Evolutionary conservation across 1,140 invertebrate genomes (phyloP).

Genomic region (Cataglyphis hispanica): DNA sequence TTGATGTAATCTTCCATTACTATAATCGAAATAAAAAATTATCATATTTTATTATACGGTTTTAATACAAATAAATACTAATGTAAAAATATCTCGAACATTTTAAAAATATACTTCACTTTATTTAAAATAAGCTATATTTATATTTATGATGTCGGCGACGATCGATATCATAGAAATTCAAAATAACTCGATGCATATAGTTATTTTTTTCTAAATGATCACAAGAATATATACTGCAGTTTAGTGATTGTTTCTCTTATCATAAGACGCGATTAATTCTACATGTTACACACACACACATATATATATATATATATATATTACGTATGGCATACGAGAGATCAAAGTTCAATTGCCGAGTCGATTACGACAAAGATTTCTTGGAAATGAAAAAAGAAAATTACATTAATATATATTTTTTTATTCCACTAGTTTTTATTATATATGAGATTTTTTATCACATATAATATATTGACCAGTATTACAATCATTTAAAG

Average conservation of each 20-base stretch:
- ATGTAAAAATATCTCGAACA: background rate
- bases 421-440: background rate
- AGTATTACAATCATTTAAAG: slow-evolving; percentile 39
- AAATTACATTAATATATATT: background rate
- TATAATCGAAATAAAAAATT: background rate
- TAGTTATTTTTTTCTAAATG: background rate
- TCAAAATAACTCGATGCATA: slow-evolving; percentile 1
- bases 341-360: slow-evolving; percentile 1
- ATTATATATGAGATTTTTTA: slow-evolving; percentile 13
- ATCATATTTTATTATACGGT: too few relatives aligned
- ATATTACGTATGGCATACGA: background rate
- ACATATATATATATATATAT: too few relatives aligned
- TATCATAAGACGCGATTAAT: background rate
- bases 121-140: slow-evolving; percentile 4
- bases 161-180: background rate
- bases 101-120: background rate
- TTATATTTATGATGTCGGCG: background rate
- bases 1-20: background rate
- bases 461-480: slow-evolving; percentile 20
- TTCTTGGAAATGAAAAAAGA: background rate
- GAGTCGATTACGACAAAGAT: background rate
- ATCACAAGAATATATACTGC: background rate
- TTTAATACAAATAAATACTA: background rate
- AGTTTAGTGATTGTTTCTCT: background rate
- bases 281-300: background rate